phyloP scores from a whole-genome alignment of 2,113 vertebrate genomes.

The Melierax canorus region DNA sequence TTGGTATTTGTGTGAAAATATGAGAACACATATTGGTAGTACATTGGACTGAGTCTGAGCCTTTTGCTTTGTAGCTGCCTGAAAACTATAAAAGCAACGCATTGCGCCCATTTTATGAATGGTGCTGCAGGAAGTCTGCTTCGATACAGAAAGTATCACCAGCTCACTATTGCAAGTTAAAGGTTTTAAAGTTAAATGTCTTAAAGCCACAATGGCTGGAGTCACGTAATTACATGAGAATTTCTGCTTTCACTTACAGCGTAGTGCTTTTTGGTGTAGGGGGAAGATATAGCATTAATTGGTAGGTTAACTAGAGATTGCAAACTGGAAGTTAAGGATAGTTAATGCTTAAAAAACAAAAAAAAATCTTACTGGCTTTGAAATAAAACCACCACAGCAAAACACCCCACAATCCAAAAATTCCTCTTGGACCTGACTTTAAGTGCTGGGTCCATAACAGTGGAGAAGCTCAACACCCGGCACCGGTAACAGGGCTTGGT shows the following conservation, averaged over 20 bases:
- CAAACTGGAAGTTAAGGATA: not conserved
- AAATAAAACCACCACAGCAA: not conserved
- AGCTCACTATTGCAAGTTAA: not conserved
- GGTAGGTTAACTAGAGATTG: not conserved
- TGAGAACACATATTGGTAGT: accelerated
- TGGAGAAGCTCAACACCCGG: not conserved
- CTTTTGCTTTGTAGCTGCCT: not conserved
- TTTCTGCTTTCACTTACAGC: not conserved
- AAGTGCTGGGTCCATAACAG: not conserved
- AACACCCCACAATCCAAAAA: not conserved
- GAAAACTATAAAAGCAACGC: accelerated
- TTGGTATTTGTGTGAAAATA: accelerated
- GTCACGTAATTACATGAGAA: not conserved
- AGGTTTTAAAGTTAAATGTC: not conserved
- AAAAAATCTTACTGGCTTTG: not conserved
- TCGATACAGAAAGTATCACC: not conserved
- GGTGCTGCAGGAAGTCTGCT: not conserved
- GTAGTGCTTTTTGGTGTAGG: accelerated
- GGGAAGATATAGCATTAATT: accelerated
- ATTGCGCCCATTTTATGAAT: not conserved
- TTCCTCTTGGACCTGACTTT: not conserved
- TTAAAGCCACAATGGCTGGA: not conserved
- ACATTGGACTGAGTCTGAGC: accelerated
- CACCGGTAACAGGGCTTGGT: not conserved
- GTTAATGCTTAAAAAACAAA: not conserved